Percentiles rank a stretch among this genome's conserved stretches.
These are phyloP conservation scores for Leucania comma DNA, from an alignment of 2,888 invertebrate genomes.

Conservation along the genomic window DNA sequence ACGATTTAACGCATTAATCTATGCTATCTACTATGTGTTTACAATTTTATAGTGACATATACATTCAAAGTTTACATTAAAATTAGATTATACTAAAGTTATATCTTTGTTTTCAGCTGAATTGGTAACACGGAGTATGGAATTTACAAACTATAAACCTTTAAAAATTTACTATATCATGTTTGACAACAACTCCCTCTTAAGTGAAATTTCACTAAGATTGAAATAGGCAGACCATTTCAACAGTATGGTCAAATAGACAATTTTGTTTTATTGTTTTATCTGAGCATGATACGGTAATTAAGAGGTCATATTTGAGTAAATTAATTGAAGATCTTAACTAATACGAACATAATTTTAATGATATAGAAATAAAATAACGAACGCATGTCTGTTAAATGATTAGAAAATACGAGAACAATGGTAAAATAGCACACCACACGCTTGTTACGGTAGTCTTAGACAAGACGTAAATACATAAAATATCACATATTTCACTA, in stretches of 20 bases:
- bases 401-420: background rate
- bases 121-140: background rate
- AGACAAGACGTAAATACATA: slow-evolving; percentile 14
- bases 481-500: slow-evolving; percentile 46
- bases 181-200: background rate
- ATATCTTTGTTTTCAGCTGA: background rate
- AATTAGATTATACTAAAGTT: background rate
- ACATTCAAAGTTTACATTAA: slow-evolving; percentile 1
- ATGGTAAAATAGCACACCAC: background rate
- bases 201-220: background rate
- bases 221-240: background rate
- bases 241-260: background rate
- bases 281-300: background rate
- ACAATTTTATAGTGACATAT: no score
- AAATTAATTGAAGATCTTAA: background rate
- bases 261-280: background rate
- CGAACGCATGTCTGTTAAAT: background rate
- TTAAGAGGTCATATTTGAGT: background rate
- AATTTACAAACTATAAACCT: background rate
- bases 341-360: background rate
- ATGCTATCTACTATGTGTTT: no score
- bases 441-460: background rate
- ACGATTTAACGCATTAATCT: no score
- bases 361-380: background rate
- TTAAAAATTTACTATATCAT: background rate